Conservation (phyloP, 1,140 invertebrate species). For the Ectropis grisescens region DNA sequence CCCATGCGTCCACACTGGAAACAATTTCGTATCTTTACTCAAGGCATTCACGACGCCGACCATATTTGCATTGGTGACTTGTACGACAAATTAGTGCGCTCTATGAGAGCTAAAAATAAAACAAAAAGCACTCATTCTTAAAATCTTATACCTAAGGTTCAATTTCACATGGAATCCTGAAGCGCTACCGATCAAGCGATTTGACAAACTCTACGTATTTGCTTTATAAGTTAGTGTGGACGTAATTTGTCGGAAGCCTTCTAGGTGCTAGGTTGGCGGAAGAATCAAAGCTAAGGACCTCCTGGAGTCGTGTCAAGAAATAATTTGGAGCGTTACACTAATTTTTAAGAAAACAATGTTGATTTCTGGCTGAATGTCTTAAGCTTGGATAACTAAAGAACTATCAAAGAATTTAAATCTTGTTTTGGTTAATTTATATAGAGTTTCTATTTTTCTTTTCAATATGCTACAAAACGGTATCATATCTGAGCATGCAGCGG, state of each 20-base stretch:
- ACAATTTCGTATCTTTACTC: constrained; percentile 62
- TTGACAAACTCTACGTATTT: constrained; percentile 44
- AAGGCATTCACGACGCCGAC: constrained; percentile 50
- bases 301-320: constrained; percentile 19
- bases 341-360: too few relatives aligned
- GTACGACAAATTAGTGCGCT: constrained; percentile 51
- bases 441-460: too few relatives aligned
- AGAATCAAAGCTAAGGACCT: constrained; percentile 31
- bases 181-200: constrained; percentile 25
- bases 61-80: constrained; percentile 61
- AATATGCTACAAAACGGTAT: too few relatives aligned
- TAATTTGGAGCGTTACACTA: too few relatives aligned
- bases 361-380: too few relatives aligned
- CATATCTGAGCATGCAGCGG: too few relatives aligned
- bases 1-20: constrained; percentile 47
- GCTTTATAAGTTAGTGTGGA: constrained; percentile 44
- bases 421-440: too few relatives aligned
- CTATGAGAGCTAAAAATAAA: constrained; percentile 34
- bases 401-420: too few relatives aligned
- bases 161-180: constrained; percentile 2
- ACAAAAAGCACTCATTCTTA: constrained; percentile 17
- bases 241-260: constrained; percentile 37
- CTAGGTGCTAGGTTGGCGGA: constrained; percentile 38
- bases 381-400: too few relatives aligned
- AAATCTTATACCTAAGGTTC: constrained; percentile 2